A percentile compares a stretch with the other conserved stretches of the same genome.
phyloP scores from a whole-genome alignment of 2,888 invertebrate species.

The Blastobasis adustella region DNA sequence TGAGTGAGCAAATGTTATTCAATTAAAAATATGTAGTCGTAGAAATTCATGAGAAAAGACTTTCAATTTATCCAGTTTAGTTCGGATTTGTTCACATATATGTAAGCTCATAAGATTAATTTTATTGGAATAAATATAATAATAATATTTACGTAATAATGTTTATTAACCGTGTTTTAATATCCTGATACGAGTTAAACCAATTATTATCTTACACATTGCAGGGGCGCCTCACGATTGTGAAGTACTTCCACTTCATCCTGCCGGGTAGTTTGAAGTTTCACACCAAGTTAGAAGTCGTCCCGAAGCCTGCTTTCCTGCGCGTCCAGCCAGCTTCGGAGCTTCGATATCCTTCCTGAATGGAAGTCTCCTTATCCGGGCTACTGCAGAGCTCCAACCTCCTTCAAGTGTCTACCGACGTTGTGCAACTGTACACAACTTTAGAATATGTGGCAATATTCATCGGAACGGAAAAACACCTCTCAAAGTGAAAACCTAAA shows the following conservation, averaged over 20 bases:
- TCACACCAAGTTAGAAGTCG: constrained; percentile 20
- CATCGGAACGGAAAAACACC: no score
- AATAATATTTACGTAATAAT: no score
- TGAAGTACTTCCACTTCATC: constrained; percentile 41
- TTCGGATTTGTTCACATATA: constrained; percentile 29
- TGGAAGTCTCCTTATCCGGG: constrained; percentile 56
- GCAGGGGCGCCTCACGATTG: constrained; percentile 38
- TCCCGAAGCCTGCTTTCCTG: constrained; percentile 4
- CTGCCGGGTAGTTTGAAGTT: constrained; percentile 40
- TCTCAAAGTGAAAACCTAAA: no score
- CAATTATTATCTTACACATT: constrained; percentile 14
- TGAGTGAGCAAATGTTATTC: no score
- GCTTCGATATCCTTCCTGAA: constrained; percentile 31
- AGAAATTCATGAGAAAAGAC: no score
- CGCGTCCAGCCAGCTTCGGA: constrained; percentile 21
- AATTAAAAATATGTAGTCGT: no score
- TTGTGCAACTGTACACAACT: constrained; percentile 51
- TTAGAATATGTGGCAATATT: constrained; percentile 31
- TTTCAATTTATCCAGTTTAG: constrained; percentile 20
- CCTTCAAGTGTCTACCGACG: constrained; percentile 31
- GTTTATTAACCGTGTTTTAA: no score
- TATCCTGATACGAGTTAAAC: no score
- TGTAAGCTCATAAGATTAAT: constrained; percentile 22
- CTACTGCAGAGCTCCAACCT: constrained; percentile 54
- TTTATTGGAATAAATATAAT: no score